Conservation (phyloP, 2,113 vertebrate genomes). For the Dissostichus mawsoni region DNA sequence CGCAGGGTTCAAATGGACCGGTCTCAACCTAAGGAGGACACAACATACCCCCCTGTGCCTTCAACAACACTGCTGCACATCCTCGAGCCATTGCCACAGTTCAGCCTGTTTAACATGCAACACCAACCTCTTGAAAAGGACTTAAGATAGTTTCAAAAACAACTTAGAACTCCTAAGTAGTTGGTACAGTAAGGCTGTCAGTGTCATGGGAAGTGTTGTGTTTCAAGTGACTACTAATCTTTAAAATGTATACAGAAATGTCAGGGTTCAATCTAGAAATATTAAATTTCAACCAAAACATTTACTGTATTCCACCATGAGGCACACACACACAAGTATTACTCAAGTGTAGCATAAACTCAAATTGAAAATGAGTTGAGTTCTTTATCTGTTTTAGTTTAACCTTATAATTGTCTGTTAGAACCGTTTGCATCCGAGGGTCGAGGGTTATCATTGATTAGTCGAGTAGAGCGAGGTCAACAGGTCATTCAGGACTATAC, state of each 20-base stretch:
- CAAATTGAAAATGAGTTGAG: background rate
- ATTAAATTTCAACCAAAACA: background rate
- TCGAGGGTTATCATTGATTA: background rate
- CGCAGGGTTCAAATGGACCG: constrained; percentile 77
- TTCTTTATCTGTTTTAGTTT: background rate
- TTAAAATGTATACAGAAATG: background rate
- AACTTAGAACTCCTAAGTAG: background rate
- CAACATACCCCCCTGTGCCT: constrained; percentile 56
- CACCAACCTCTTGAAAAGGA: constrained; percentile 22
- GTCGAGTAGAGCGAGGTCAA: background rate
- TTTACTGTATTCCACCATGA: background rate
- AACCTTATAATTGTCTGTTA: background rate
- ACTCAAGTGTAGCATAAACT: background rate
- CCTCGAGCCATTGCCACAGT: constrained; percentile 16
- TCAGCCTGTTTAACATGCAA: constrained; percentile 37
- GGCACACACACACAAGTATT: background rate
- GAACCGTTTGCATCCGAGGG: background rate
- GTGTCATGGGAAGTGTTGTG: background rate
- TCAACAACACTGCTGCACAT: constrained; percentile 51
- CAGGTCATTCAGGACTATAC: background rate
- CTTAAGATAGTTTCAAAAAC: constrained; percentile 4
- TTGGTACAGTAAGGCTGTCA: background rate
- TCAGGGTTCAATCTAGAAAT: background rate
- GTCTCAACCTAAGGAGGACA: constrained; percentile 68
- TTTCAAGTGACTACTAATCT: background rate